phyloP scores from a whole-genome alignment of 2,888 invertebrate species.

The Drosophila multiciliata region DNA sequence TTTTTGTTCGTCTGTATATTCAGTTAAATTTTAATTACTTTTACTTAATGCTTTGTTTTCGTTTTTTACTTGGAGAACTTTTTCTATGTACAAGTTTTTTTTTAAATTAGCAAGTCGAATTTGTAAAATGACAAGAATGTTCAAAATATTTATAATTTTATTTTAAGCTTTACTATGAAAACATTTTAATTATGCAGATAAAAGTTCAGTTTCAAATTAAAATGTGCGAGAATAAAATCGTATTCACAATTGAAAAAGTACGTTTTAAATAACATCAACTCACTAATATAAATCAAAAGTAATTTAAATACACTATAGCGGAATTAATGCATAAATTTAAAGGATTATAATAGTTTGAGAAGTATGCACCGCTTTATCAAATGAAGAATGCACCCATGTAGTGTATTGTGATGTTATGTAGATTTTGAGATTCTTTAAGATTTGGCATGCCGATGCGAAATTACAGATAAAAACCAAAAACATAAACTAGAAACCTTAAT shows the following conservation, averaged over 20 bases:
- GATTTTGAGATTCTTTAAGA: not conserved
- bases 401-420: constrained; percentile 17
- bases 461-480: constrained; percentile 70
- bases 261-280: not conserved
- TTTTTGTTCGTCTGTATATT: constrained; percentile 46
- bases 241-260: not conserved
- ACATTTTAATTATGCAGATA: not conserved
- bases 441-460: constrained; percentile 18
- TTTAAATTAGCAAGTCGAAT: constrained; percentile 27
- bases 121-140: not conserved
- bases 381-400: not conserved
- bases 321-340: not conserved
- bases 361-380: not conserved
- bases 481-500: constrained; percentile 66
- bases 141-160: not conserved
- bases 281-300: not conserved
- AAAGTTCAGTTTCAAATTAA: not conserved
- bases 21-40: constrained; percentile 64
- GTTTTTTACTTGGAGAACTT: constrained; percentile 55
- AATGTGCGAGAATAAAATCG: not conserved
- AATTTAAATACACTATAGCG: not conserved
- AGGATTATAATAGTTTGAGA: not conserved
- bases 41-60: constrained; percentile 53
- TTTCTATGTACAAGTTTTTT: constrained; percentile 63
- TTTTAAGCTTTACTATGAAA: not conserved